Conservation (phyloP, 1,140 invertebrate genomes). For the Lepidurus couesii region DNA sequence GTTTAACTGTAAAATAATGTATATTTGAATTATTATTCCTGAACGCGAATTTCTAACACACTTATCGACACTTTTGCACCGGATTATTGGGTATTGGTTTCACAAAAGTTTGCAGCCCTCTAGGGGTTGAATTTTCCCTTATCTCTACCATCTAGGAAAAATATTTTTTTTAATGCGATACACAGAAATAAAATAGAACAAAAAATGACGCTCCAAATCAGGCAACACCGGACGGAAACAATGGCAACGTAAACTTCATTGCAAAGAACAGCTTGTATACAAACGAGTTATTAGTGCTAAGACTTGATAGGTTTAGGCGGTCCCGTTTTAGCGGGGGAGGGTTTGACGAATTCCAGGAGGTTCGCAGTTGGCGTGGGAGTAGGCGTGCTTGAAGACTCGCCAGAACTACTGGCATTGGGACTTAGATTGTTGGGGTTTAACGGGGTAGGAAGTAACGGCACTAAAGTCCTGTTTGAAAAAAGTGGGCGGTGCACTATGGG, state of each 20-base stretch:
- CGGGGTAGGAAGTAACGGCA: not conserved
- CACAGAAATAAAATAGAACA: not conserved
- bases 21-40: conserved; percentile 17
- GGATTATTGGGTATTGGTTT: not conserved
- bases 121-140: not conserved
- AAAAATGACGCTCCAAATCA: not conserved
- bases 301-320: not conserved
- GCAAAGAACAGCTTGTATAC: not conserved
- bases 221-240: conserved; percentile 13
- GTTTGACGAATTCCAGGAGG: not conserved
- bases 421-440: conserved; percentile 10
- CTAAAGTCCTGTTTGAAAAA: not conserved
- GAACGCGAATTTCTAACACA: not conserved
- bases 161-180: not conserved
- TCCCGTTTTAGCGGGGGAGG: not conserved
- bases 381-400: not conserved
- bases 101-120: not conserved
- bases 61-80: not conserved
- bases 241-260: not conserved
- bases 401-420: conserved; percentile 11
- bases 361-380: not conserved
- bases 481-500: not conserved
- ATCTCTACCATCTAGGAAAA: not conserved
- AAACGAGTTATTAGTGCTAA: not conserved
- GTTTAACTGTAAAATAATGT: conserved; percentile 1